phyloP scores from a whole-genome alignment of 2,113 vertebrate species.

The Cavia aperea region DNA sequence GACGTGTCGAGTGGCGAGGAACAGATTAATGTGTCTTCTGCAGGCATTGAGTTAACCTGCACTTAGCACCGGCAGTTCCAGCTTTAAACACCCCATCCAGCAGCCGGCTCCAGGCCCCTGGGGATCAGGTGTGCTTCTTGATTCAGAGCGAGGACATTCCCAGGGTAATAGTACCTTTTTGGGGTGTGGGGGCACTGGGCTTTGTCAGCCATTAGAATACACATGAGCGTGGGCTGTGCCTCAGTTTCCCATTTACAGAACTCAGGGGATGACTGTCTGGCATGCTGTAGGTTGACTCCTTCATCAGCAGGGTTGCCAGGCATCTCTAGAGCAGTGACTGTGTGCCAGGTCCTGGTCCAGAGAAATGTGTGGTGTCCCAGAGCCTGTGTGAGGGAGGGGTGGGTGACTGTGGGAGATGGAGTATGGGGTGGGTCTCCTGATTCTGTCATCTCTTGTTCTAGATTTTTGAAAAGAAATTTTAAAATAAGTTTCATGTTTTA shows the following conservation, averaged over 20 bases:
- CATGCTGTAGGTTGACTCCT: accelerated
- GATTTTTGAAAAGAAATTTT: not conserved
- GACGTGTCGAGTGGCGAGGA: not conserved
- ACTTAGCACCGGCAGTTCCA: not conserved
- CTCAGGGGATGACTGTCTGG: accelerated
- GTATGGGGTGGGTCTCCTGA: too few relatives aligned
- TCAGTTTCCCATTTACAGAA: not conserved
- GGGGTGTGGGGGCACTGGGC: not conserved
- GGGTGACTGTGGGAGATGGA: too few relatives aligned
- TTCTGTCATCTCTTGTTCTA: not conserved
- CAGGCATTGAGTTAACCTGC: not conserved
- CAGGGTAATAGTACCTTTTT: too few relatives aligned
- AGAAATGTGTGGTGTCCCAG: accelerated
- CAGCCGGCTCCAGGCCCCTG: not conserved
- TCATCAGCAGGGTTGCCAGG: accelerated
- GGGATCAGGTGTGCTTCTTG: not conserved
- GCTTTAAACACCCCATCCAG: not conserved
- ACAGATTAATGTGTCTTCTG: not conserved
- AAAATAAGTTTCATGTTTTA: not conserved
- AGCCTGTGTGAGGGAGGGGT: accelerated
- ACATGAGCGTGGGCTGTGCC: not conserved
- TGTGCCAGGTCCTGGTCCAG: too few relatives aligned
- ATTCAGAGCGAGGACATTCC: not conserved
- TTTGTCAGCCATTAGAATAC: not conserved
- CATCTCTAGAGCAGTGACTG: accelerated